Evolutionary conservation across 2,113 vertebrate genomes (phyloP), one percentile per base, ranked within the genome.

Genomic region (Thamnaconus septentrionalis): DNA sequence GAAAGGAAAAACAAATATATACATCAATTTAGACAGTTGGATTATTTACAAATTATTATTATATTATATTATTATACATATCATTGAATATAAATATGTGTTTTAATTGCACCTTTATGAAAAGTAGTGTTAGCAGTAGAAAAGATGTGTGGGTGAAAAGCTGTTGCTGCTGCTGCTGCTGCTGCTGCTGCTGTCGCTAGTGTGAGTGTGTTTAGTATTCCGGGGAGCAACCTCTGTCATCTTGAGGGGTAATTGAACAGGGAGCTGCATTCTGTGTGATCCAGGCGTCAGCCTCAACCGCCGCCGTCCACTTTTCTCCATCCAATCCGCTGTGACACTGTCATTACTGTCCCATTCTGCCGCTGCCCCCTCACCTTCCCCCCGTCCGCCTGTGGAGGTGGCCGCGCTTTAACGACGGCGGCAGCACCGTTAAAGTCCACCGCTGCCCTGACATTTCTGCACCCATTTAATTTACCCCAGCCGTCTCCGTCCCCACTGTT

Each of bases 141-240:
- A 31, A 31, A 31, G 18, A 31, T 69, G 56, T 41, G 53, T 48
- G 18, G 53, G 45, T 73, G 73, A 71, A 81, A 61, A 66, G 59
- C 10, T 48, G 56, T 53, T 62, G 55, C 3, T n/a, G 55, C 46
- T 31, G 18, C 18, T 48, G 56, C 56, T 62, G 55, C 3, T n/a
- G 55, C 46, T 31, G 18, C 18, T 31, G 51, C 60, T 80, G 62
- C 78, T 80, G 79, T 50, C 80, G 18, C 18, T 31, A 31, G 18
- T 31, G 18, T 77, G 75, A 64, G 59, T 61, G 76, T 66, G 60
- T 84, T 88, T 86, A 84, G 80, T 87, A 90, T 90, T 88, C 86
- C 77, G 73, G 56, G 61, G 53, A 73, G 68, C 79, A 58, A 63
- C 78, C 78, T 85, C 85, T 73, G 82, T 90, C 86, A 85, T 88